Percentiles rank a stretch among this genome's conserved stretches.
phyloP scores from a whole-genome alignment of 1,140 invertebrate genomes.

The Penaeus japonicus region DNA sequence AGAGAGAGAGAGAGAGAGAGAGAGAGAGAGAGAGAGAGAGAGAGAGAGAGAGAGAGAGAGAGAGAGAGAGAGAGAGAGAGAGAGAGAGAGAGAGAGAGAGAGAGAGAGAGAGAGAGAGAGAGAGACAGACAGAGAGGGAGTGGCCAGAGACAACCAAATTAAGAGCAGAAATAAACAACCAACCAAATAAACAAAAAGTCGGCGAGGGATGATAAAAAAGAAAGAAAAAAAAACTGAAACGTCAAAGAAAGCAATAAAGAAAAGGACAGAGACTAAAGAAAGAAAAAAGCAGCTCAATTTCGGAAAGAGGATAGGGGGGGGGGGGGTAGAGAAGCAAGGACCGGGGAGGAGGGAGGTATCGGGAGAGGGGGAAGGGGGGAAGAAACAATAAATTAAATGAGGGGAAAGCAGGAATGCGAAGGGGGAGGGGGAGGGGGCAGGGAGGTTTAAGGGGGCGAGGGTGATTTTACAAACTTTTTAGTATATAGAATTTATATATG shows the following conservation, averaged over 20 bases:
- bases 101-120: neutral
- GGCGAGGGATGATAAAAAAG: no score
- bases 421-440: neutral
- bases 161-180: no score
- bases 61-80: neutral
- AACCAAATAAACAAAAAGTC: no score
- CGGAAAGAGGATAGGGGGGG: neutral
- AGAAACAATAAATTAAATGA: neutral
- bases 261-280: no score
- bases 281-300: no score
- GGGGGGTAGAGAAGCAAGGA: no score
- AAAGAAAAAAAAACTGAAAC: neutral
- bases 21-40: neutral
- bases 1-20: conserved; percentile 38
- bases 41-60: neutral
- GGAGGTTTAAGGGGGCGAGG: neutral
- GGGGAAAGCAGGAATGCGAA: neutral
- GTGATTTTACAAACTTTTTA: neutral
- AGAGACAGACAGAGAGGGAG: neutral
- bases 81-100: neutral
- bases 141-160: no score
- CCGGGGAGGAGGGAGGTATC: no score
- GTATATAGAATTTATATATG: no score
- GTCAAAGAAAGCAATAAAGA: neutral
- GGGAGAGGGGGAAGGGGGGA: neutral